Conservation (phyloP, 2,113 vertebrate species). For the Noturus placidus region DNA sequence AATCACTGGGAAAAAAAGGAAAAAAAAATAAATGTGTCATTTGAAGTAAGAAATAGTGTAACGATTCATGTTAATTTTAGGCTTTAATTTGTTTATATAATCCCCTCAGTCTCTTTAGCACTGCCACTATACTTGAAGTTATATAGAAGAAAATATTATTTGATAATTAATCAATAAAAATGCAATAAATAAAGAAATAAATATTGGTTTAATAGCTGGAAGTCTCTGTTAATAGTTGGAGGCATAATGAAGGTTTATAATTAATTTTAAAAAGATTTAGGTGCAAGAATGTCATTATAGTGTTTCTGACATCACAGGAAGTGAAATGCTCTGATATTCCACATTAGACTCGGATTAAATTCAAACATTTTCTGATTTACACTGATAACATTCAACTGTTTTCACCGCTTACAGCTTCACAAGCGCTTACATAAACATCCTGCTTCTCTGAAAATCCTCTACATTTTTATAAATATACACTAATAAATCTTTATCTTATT, state of each 20-base stretch:
- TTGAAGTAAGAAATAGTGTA: not conserved
- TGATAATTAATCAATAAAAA: not conserved
- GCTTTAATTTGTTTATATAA: not conserved
- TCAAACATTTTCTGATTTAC: not conserved
- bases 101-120: not conserved
- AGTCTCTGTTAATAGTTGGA: not conserved
- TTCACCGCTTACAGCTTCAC: not conserved
- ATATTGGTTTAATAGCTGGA: not conserved
- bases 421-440: not conserved
- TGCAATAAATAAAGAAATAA: not conserved
- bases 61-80: not conserved
- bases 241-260: not conserved
- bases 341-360: not conserved
- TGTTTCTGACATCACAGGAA: not conserved
- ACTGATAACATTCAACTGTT: not conserved
- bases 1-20: not conserved
- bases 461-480: not conserved
- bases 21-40: not conserved
- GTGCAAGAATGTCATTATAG: not conserved
- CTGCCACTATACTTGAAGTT: not conserved
- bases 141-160: not conserved
- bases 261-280: not conserved
- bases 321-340: not conserved
- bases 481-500: not conserved
- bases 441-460: not conserved